These are phyloP conservation scores for Andrena hattorfiana DNA, from an alignment of 2,888 invertebrate species.

Conservation along the genomic window DNA sequence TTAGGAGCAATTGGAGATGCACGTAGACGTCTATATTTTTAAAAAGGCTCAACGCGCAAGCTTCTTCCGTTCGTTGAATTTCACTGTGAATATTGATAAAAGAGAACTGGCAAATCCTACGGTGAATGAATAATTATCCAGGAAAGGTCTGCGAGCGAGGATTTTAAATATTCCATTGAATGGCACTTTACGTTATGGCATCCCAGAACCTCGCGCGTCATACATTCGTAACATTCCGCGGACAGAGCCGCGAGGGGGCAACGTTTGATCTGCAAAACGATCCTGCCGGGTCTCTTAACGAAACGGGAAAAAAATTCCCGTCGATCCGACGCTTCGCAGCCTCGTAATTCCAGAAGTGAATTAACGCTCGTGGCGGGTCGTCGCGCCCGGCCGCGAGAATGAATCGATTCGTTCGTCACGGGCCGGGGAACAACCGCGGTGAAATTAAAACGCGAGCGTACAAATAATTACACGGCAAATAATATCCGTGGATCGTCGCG, in stretches of 20 bases:
- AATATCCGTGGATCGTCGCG: constrained; percentile 8
- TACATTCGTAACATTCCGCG: neutral
- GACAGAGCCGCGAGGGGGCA: neutral
- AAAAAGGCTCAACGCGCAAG: too few species aligned
- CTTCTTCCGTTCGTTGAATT: too few species aligned
- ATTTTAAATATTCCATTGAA: too few species aligned
- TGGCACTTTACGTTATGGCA: too few species aligned
- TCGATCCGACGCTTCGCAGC: neutral
- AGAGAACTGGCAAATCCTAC: too few species aligned
- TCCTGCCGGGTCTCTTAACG: neutral
- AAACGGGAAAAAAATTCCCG: neutral
- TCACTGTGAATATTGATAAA: too few species aligned
- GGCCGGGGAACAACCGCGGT: neutral
- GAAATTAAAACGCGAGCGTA: constrained; percentile 18
- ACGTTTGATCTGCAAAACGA: neutral
- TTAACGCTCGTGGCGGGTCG: neutral
- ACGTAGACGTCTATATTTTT: too few species aligned
- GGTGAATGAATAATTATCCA: too few species aligned
- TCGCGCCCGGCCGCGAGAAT: neutral
- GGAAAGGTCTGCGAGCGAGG: too few species aligned
- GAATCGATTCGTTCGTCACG: constrained; percentile 19
- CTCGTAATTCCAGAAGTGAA: constrained; percentile 17
- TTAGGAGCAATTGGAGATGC: too few species aligned
- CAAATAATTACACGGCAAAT: constrained; percentile 32
- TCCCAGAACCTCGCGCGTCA: neutral